Evolutionary conservation across 2,888 invertebrate species (phyloP).

Genomic region (Halictus quadricinctus): DNA sequence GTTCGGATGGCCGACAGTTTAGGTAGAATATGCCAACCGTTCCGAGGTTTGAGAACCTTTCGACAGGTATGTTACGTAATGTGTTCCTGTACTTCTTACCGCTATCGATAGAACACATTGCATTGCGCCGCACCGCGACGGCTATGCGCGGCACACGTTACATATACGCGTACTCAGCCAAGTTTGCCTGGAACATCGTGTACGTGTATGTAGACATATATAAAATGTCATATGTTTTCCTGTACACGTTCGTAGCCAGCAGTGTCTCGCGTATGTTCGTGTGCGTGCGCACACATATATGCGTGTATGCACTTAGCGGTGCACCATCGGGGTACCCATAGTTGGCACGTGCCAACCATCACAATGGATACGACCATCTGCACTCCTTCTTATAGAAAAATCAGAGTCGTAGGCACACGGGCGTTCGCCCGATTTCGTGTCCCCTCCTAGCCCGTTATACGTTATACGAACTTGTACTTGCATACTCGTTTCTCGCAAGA

Average conservation of each 20-base stretch:
- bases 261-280: conserved; percentile 36
- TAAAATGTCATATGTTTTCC: neutral
- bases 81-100: conserved; percentile 50
- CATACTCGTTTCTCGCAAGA: conserved; percentile 13
- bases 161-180: neutral
- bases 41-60: conserved; percentile 64
- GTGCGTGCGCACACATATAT: neutral
- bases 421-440: conserved; percentile 56
- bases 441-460: conserved; percentile 56
- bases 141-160: conserved; percentile 16
- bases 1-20: neutral
- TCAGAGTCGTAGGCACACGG: conserved; percentile 69
- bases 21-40: neutral
- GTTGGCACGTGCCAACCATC: conserved; percentile 77
- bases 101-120: conserved; percentile 48
- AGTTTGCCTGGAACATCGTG: too few species aligned
- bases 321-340: conserved; percentile 71
- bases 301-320: conserved; percentile 59
- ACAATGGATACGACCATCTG: conserved; percentile 76
- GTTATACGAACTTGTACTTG: conserved; percentile 25
- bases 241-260: neutral
- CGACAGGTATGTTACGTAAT: conserved; percentile 72
- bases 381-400: conserved; percentile 76
- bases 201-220: neutral
- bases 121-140: conserved; percentile 30